Evolutionary conservation across 2,797 vertebrate genomes (phyloP).

Genomic region (Poecilia wingei): DNA sequence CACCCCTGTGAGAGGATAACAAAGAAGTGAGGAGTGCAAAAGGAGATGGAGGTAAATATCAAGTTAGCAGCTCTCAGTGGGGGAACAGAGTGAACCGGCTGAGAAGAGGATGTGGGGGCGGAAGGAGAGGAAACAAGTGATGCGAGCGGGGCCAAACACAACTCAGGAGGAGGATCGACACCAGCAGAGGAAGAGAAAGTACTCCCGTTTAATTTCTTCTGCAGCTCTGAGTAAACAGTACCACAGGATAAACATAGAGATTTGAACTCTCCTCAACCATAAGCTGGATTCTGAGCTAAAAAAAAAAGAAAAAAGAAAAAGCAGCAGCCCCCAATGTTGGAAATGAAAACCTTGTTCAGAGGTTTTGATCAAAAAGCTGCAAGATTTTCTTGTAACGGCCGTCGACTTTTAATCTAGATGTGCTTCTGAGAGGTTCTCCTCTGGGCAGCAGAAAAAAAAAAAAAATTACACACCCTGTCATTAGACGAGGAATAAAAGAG

Average conservation of each 20-base stretch:
- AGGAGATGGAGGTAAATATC: slow-evolving; percentile 26
- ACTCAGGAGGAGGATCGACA: slow-evolving; percentile 44
- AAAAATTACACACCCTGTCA: slow-evolving; percentile 16
- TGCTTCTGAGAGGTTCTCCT: slow-evolving; percentile 18
- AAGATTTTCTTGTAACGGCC: slow-evolving; percentile 7
- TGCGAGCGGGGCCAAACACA: slow-evolving; percentile 30
- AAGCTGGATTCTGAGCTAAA: slow-evolving; percentile 14
- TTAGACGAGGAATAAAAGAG: slow-evolving; percentile 14
- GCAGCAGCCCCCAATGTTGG: background rate
- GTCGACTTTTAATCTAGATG: slow-evolving; percentile 25
- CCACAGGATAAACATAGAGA: slow-evolving; percentile 14
- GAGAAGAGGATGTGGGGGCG: slow-evolving; percentile 41
- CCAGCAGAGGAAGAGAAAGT: slow-evolving; percentile 31
- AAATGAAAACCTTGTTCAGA: slow-evolving; percentile 4
- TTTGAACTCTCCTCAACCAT: slow-evolving; percentile 21
- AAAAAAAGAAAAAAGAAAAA: slow-evolving; percentile 6
- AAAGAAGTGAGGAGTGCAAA: slow-evolving; percentile 10
- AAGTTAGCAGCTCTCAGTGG: slow-evolving; percentile 38
- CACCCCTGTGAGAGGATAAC: slow-evolving; percentile 78
- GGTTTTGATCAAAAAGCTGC: slow-evolving; percentile 18
- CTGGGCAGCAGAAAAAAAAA: background rate
- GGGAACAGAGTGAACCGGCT: slow-evolving; percentile 40
- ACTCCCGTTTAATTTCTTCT: slow-evolving; percentile 17
- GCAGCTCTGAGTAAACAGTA: slow-evolving; percentile 40
- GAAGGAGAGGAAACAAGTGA: slow-evolving; percentile 31